Evolutionary conservation across 2,797 vertebrate genomes (phyloP).

Genomic region (Amphiprion clarkii): DNA sequence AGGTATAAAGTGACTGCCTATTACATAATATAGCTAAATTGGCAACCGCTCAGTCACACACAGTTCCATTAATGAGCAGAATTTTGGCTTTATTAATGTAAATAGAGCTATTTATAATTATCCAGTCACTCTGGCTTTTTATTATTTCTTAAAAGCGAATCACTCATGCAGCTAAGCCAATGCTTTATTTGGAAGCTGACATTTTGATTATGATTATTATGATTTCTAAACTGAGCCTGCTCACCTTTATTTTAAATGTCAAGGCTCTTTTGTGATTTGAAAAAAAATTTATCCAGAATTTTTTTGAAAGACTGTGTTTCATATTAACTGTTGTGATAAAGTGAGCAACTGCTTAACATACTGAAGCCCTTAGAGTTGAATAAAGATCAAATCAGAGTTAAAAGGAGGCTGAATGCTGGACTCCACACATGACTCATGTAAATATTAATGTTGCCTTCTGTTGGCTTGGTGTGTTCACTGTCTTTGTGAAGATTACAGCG

Average conservation of each 20-base stretch:
- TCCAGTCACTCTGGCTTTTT: constrained; percentile 46
- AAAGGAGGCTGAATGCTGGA: neutral
- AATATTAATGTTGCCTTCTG: too few relatives aligned
- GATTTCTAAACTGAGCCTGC: neutral
- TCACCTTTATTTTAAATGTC: neutral
- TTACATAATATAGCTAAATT: constrained; percentile 57
- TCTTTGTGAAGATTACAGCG: neutral
- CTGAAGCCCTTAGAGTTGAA: neutral
- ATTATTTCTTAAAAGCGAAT: constrained; percentile 21
- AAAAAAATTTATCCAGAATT: neutral
- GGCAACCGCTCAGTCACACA: constrained; percentile 39
- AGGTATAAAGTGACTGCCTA: constrained; percentile 59
- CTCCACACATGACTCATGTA: neutral
- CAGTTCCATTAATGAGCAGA: constrained; percentile 49
- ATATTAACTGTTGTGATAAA: neutral
- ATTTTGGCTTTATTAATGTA: constrained; percentile 55
- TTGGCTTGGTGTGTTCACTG: too few relatives aligned
- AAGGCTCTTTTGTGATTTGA: constrained; percentile 4
- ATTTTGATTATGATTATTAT: constrained; percentile 13
- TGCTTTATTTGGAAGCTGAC: constrained; percentile 11
- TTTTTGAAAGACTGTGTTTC: neutral
- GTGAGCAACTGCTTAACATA: neutral
- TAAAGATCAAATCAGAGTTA: neutral
- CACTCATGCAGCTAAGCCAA: neutral
- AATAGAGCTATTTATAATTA: constrained; percentile 40